Conservation (phyloP, 2,113 vertebrate genomes). For the Phasianus colchicus region DNA sequence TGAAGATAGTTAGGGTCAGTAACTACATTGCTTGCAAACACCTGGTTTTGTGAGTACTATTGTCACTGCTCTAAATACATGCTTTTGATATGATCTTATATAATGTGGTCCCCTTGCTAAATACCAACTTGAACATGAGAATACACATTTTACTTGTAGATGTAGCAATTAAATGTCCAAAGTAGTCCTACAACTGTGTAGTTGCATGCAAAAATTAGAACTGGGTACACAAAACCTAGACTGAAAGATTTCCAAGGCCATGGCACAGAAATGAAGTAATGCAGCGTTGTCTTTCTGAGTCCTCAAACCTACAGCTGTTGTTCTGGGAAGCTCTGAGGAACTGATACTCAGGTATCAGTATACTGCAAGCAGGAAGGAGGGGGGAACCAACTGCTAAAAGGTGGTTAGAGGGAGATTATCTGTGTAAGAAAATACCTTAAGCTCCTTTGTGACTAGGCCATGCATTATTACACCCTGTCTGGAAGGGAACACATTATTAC, state of each 20-base stretch:
- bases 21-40: background rate
- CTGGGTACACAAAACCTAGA: background rate
- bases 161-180: background rate
- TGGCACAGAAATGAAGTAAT: background rate
- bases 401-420: background rate
- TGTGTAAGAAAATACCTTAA: background rate
- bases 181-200: background rate
- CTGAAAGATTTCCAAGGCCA: background rate
- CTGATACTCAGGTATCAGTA: background rate
- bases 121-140: background rate
- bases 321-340: constrained; percentile 39
- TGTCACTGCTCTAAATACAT: background rate
- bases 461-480: background rate
- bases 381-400: background rate
- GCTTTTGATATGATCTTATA: background rate
- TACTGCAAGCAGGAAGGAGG: background rate
- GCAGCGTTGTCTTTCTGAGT: background rate
- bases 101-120: background rate
- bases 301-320: background rate
- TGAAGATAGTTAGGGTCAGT: background rate
- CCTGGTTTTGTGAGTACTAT: background rate
- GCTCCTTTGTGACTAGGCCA: background rate
- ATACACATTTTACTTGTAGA: background rate
- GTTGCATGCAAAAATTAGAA: background rate
- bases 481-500: background rate